These are phyloP conservation scores for Gymnorhina tibicen DNA, from an alignment of 2,113 vertebrate species.

Conservation along the genomic window DNA sequence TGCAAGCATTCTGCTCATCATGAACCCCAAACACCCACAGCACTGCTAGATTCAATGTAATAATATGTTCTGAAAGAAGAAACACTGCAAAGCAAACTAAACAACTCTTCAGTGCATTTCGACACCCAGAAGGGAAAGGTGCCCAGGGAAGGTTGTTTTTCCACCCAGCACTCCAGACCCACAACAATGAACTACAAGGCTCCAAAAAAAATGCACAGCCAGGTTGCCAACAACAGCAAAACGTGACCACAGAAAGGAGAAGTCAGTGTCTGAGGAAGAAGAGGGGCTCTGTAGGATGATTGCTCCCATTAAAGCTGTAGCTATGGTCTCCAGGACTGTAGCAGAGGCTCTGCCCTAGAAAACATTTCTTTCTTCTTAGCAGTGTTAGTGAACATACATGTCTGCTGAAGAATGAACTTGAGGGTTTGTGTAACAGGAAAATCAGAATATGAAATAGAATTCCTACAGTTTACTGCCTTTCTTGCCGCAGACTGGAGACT, in stretches of 20 bases:
- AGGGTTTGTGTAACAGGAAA: background rate
- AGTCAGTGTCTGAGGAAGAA: background rate
- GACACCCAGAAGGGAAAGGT: background rate
- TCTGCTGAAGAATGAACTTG: background rate
- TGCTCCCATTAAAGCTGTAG: background rate
- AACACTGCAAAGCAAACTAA: background rate
- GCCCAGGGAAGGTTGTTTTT: background rate
- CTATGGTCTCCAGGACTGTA: background rate
- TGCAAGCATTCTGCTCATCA: conserved; percentile 41
- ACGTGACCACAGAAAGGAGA: background rate
- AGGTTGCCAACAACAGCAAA: background rate
- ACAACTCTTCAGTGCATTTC: background rate
- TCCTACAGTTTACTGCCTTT: background rate
- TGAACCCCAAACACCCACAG: conserved; percentile 13
- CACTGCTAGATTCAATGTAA: background rate
- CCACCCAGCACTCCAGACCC: background rate
- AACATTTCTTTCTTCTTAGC: background rate
- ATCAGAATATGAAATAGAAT: background rate
- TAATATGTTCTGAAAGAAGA: conserved; percentile 2
- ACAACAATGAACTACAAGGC: background rate
- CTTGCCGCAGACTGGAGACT: background rate
- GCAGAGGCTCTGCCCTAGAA: background rate
- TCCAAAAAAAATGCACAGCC: background rate
- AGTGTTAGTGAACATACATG: rapidly evolving
- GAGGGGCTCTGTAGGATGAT: too few relatives aligned